Base-by-base conservation (phyloP, 2,113 vertebrate species). In the Catharus fuscescens region DNA sequence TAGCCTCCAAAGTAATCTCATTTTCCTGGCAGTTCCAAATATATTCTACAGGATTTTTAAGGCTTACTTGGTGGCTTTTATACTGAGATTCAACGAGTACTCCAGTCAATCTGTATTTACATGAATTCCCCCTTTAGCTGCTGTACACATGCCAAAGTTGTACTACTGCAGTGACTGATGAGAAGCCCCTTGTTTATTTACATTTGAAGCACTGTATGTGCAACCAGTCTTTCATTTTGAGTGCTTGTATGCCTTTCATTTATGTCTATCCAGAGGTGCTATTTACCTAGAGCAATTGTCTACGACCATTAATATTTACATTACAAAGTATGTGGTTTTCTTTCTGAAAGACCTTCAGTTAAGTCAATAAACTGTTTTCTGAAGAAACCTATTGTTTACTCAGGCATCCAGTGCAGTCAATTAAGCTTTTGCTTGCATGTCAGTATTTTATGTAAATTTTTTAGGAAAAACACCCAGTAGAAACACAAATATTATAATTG, bases 231-330 rank as follows among this genome's bases (percentile, higher is more conserved):
- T 98, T 98, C 91, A 92, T 97, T 97, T 98, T 97, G 97, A 98
- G 96, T 95, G 97, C 91, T 96, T 97, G 95, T 96, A 92, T 96
- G 96, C 87, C 95, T 98, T 96, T 97, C 89, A 97, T 97, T 98
- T 97, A 93, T 95, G 97, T 93, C 50, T 97, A 94, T 97, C 96
- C 96, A 97, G 97, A 95, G 96, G 95, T 98, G 97, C 97, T 98
- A 96, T 98, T 98, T 98, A 98, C 97, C 97, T 98, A 98, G 95
- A 96, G 93, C 38, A 77, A 97, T 96, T 98, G 97, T 98, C 97
- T 98, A 95, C 48, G 93, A 97, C 97, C 97, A 97, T 97, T 97
- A 97, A 96, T 94, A 98, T 98, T 98, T 98, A 98, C 98, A 97
- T 98, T 97, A 97, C 97, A 98, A 98, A 98, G 36, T 38, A 87